A percentile compares a stretch with the other conserved stretches of the same genome.
phyloP scores from a whole-genome alignment of 2,888 invertebrate species.

The Pollenia amentaria region DNA sequence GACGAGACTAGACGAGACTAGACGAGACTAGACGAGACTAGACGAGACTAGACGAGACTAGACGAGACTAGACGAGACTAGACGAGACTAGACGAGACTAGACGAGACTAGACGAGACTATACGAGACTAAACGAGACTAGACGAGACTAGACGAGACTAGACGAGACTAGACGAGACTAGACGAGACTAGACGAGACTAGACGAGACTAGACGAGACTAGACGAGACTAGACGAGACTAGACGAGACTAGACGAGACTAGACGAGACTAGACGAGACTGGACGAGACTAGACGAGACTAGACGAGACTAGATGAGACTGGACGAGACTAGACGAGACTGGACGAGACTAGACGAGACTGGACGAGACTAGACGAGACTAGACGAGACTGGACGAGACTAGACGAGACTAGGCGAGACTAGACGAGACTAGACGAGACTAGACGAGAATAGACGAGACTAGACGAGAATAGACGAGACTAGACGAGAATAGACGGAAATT shows the following conservation, averaged over 20 bases:
- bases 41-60: conserved; percentile 7
- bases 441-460: no score
- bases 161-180: conserved; percentile 6
- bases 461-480: no score
- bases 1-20: not conserved
- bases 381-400: no score
- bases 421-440: no score
- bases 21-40: not conserved
- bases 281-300: not conserved
- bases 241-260: conserved; percentile 19
- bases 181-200: not conserved
- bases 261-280: not conserved
- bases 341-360: no score
- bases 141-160: not conserved
- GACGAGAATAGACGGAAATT: no score
- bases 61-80: conserved; percentile 3
- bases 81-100: conserved; percentile 28
- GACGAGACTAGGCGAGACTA: no score
- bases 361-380: no score
- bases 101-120: conserved; percentile 11
- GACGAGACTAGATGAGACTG: no score
- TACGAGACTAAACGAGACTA: not conserved
- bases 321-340: no score
- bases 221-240: conserved; percentile 14
- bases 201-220: not conserved